Evolutionary conservation across 2,888 invertebrate species (phyloP).

Genomic region (Plutella xylostella): DNA sequence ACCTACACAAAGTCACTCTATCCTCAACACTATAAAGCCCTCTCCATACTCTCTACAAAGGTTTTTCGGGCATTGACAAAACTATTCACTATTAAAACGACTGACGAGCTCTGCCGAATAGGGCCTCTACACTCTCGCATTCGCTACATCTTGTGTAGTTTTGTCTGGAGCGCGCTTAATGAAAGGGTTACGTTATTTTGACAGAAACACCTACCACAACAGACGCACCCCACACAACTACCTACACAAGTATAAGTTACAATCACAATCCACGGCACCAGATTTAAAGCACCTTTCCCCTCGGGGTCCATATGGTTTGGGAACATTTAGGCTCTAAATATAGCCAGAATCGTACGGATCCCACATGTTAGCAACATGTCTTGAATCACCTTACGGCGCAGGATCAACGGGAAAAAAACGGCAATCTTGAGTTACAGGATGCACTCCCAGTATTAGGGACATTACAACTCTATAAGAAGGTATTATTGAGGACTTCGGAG

Average conservation of each 20-base stretch:
- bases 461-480: constrained; percentile 17
- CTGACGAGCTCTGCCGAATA: too few species aligned
- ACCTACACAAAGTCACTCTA: too few species aligned
- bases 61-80: too few species aligned
- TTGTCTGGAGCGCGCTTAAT: not conserved
- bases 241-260: too few species aligned
- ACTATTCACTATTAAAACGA: too few species aligned
- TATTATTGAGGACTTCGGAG: too few species aligned
- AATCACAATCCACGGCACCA: constrained; percentile 15
- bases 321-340: constrained; percentile 36
- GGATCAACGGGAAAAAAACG: constrained; percentile 31
- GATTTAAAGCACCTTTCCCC: constrained; percentile 34
- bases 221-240: too few species aligned
- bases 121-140: too few species aligned
- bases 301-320: constrained; percentile 45
- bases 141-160: too few species aligned
- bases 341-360: constrained; percentile 37
- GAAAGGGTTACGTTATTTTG: not conserved
- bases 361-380: constrained; percentile 64
- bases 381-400: constrained; percentile 45
- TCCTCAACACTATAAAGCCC: too few species aligned
- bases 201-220: too few species aligned
- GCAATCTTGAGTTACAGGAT: constrained; percentile 64
- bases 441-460: constrained; percentile 43
- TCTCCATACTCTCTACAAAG: too few species aligned